These are phyloP conservation scores for Globodera ellingtonae DNA, from an alignment of 1,140 invertebrate species.

Conservation along the genomic window DNA sequence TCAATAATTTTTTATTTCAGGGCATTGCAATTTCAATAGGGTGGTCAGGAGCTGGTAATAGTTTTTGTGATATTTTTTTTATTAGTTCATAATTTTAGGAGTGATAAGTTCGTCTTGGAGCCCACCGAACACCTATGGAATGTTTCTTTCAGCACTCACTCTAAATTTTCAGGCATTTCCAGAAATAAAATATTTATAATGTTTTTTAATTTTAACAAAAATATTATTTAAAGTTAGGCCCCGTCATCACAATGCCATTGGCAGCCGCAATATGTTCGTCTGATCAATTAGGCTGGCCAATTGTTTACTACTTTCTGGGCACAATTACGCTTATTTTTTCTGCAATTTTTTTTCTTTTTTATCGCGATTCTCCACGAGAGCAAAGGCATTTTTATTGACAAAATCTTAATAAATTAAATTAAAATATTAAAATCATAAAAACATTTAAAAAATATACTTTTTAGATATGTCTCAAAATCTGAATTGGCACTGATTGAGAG, in stretches of 20 bases:
- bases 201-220: not conserved
- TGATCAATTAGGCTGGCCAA: slow-evolving; percentile 17
- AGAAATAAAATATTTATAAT: not conserved
- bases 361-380: slow-evolving; percentile 14
- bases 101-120: slow-evolving; percentile 12
- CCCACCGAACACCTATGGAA: slow-evolving; percentile 16
- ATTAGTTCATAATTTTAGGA: not conserved
- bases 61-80: not conserved
- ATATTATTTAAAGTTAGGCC: slow-evolving; percentile 3
- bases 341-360: slow-evolving; percentile 8
- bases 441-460: not conserved
- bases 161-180: slow-evolving; percentile 5
- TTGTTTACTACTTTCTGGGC: slow-evolving; percentile 18
- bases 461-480: not conserved
- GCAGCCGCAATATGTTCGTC: slow-evolving; percentile 15
- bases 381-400: not conserved
- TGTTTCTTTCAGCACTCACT: slow-evolving; percentile 15
- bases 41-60: not conserved
- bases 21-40: not conserved
- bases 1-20: no score
- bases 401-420: not conserved
- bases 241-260: slow-evolving; percentile 21
- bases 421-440: not conserved
- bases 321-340: slow-evolving; percentile 11
- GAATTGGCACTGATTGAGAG: not conserved